A percentile compares a stretch with the other conserved stretches of the same genome.
Evolutionary conservation across 2,797 vertebrate genomes (phyloP).

Genomic region (Pyrocephalus nanus): DNA sequence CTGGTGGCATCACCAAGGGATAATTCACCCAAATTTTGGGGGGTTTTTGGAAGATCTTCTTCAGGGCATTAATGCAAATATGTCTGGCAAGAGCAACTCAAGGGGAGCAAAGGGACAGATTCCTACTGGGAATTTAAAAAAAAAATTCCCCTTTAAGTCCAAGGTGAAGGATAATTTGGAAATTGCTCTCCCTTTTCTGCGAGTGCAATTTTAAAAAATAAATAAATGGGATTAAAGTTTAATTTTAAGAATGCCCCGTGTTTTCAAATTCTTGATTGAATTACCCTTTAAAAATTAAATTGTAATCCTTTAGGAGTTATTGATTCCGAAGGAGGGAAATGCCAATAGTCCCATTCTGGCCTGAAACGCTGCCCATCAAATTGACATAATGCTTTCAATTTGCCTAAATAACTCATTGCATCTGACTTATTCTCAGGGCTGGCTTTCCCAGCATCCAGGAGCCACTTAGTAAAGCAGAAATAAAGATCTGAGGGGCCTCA

Average conservation of each 20-base stretch:
- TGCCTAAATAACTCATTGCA: slow-evolving; percentile 29
- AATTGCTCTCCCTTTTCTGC: background rate
- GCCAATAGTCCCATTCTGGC: slow-evolving; percentile 37
- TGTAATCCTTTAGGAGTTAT: slow-evolving; percentile 59
- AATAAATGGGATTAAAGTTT: slow-evolving; percentile 54
- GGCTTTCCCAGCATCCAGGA: background rate
- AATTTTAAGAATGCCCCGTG: slow-evolving; percentile 47
- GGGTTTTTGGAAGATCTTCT: background rate
- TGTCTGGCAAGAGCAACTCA: background rate
- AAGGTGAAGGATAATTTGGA: background rate
- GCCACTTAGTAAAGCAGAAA: background rate
- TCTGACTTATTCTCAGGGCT: background rate
- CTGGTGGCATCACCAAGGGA: background rate
- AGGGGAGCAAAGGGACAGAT: background rate
- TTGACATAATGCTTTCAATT: slow-evolving; percentile 38
- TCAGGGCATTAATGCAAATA: background rate
- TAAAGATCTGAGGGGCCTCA: background rate
- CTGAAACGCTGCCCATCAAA: slow-evolving; percentile 46
- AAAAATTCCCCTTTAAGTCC: background rate
- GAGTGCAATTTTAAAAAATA: background rate
- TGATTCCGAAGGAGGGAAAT: slow-evolving; percentile 47
- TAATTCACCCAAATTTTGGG: background rate
- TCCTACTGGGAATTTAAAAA: background rate
- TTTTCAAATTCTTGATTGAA: slow-evolving; percentile 66
- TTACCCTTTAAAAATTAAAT: slow-evolving; percentile 69